A percentile compares a stretch with the other conserved stretches of the same genome.
phyloP scores from a whole-genome alignment of 2,888 invertebrate species.

The Nomada fucata region DNA sequence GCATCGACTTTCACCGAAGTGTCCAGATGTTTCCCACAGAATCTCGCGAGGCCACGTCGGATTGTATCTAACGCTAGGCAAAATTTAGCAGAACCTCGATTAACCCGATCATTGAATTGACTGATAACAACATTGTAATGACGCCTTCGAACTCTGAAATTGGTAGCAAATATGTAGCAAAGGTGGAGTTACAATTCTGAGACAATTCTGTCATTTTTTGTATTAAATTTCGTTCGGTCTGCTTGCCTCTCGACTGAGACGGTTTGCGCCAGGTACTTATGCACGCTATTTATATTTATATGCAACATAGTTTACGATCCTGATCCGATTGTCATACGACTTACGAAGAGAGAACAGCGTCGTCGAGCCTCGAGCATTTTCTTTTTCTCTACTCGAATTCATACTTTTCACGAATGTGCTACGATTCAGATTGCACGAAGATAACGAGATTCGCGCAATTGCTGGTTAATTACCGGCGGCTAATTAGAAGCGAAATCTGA shows the following conservation, averaged over 20 bases:
- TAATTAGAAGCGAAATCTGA: constrained; percentile 22
- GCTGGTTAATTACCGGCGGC: background rate
- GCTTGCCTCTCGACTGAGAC: too few relatives aligned
- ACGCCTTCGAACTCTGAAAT: too few relatives aligned
- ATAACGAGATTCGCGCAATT: constrained; percentile 17
- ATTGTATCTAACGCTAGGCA: too few relatives aligned
- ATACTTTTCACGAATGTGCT: background rate
- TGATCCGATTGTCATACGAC: background rate
- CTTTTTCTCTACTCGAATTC: background rate
- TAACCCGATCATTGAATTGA: too few relatives aligned
- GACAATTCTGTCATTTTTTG: too few relatives aligned
- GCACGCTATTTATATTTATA: background rate
- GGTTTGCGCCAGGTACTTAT: background rate
- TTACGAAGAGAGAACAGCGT: background rate
- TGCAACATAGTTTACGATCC: background rate
- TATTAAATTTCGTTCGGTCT: too few relatives aligned
- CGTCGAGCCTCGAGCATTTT: background rate
- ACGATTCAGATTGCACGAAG: background rate
- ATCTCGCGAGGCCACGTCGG: background rate
- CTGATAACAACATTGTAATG: too few relatives aligned
- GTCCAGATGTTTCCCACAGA: background rate
- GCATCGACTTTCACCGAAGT: constrained; percentile 51
- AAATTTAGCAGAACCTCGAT: too few relatives aligned
- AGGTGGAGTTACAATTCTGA: too few relatives aligned
- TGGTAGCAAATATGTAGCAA: too few relatives aligned